A percentile compares a stretch with the other conserved stretches of the same genome.
Conservation (phyloP, 2,797 vertebrate species). For the Pristis pectinata region DNA sequence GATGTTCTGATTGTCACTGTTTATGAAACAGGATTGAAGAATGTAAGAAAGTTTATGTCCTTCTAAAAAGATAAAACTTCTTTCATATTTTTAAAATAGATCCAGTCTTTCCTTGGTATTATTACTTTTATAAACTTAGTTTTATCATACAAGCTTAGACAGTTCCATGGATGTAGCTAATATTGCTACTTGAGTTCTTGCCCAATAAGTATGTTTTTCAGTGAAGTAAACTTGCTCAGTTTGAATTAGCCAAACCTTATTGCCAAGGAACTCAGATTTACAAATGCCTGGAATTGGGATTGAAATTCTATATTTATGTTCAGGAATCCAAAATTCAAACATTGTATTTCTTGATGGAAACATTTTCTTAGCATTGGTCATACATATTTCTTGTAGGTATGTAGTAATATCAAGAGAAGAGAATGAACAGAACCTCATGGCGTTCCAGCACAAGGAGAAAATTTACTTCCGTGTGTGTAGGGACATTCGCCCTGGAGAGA, state of each 20-base stretch:
- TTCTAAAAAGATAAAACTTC: background rate
- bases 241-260: background rate
- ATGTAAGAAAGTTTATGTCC: background rate
- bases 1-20: background rate
- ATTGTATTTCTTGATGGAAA: background rate
- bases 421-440: constrained; percentile 79
- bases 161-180: background rate
- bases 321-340: background rate
- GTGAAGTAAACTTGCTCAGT: background rate
- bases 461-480: constrained; percentile 84
- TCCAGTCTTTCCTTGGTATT: background rate
- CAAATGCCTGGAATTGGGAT: background rate
- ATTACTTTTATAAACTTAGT: background rate
- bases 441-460: constrained; percentile 76
- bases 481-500: constrained; percentile 68
- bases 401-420: constrained; percentile 80
- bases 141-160: background rate
- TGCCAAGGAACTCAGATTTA: constrained; percentile 11
- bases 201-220: background rate
- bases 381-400: constrained; percentile 61
- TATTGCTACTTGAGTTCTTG: background rate
- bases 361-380: background rate
- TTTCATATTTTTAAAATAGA: background rate
- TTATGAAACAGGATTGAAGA: background rate
- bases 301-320: background rate